Evolutionary conservation across 1,140 invertebrate species (phyloP).

Genomic region (Drosophila nigrodunni): DNA sequence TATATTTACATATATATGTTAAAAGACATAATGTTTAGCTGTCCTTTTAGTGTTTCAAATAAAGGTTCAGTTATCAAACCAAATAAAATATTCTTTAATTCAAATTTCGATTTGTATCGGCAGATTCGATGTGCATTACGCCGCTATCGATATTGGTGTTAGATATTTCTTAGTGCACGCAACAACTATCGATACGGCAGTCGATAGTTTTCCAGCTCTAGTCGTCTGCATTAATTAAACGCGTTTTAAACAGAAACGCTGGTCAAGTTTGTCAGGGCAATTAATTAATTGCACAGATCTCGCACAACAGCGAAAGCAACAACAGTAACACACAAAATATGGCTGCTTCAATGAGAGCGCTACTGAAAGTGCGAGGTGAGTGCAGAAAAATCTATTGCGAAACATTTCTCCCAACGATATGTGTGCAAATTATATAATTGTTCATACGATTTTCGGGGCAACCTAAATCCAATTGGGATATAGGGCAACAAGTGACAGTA

Average conservation of each 20-base stretch:
- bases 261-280: slow-evolving; percentile 33
- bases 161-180: too few relatives aligned
- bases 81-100: background rate
- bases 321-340: slow-evolving; percentile 59
- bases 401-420: slow-evolving; percentile 45
- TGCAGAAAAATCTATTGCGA: slow-evolving; percentile 56
- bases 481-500: slow-evolving; percentile 33
- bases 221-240: slow-evolving; percentile 73
- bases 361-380: slow-evolving; percentile 81
- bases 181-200: slow-evolving; percentile 16
- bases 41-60: slow-evolving; percentile 49
- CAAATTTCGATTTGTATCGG: background rate
- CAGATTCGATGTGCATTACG: background rate
- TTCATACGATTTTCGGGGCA: slow-evolving; percentile 48
- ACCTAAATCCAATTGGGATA: slow-evolving; percentile 32
- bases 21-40: slow-evolving; percentile 30
- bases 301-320: slow-evolving; percentile 62
- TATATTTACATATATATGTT: slow-evolving; percentile 29
- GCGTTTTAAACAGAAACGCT: slow-evolving; percentile 68
- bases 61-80: slow-evolving; percentile 16
- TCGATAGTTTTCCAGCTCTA: slow-evolving; percentile 43
- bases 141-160: slow-evolving; percentile 4
- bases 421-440: slow-evolving; percentile 74
- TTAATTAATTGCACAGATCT: slow-evolving; percentile 61
- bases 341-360: slow-evolving; percentile 80